Conservation (phyloP, 2,888 invertebrate genomes). For the Thereva unica region DNA sequence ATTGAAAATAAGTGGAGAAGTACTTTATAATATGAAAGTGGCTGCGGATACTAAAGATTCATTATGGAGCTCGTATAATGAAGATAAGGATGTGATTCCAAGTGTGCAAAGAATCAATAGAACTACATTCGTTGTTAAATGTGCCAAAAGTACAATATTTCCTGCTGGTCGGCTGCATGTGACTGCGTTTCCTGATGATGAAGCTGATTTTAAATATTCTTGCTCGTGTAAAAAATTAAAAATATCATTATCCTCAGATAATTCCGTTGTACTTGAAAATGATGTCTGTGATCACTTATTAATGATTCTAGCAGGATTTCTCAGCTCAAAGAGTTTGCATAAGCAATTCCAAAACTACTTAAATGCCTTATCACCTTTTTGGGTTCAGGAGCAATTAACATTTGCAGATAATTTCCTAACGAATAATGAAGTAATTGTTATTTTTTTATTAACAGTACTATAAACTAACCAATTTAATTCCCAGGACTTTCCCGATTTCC, state of each 20-base stretch:
- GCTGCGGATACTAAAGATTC: conserved; percentile 49
- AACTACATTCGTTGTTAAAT: conserved; percentile 53
- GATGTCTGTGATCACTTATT: conserved; percentile 56
- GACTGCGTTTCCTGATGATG: conserved; percentile 48
- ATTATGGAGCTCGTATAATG: conserved; percentile 52
- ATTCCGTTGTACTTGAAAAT: conserved; percentile 51
- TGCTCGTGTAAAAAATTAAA: conserved; percentile 56
- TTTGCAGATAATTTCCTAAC: conserved; percentile 49
- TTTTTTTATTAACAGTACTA: neutral
- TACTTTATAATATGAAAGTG: conserved; percentile 53
- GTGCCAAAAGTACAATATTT: conserved; percentile 50
- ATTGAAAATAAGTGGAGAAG: conserved; percentile 49
- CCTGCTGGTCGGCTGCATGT: conserved; percentile 54
- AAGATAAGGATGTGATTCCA: conserved; percentile 48
- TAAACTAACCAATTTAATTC: neutral
- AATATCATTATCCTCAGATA: conserved; percentile 50
- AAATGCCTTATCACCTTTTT: conserved; percentile 50
- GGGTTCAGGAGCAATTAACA: conserved; percentile 46
- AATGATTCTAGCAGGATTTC: conserved; percentile 52
- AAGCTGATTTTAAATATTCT: conserved; percentile 42
- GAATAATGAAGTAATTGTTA: conserved; percentile 40
- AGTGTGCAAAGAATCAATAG: conserved; percentile 53
- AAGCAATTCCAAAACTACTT: conserved; percentile 51
- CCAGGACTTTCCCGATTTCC: conserved; percentile 48
- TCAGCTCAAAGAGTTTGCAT: conserved; percentile 50